Base-by-base conservation (phyloP, 2,113 vertebrate species). In the Melanotaenia duboulayi region DNA sequence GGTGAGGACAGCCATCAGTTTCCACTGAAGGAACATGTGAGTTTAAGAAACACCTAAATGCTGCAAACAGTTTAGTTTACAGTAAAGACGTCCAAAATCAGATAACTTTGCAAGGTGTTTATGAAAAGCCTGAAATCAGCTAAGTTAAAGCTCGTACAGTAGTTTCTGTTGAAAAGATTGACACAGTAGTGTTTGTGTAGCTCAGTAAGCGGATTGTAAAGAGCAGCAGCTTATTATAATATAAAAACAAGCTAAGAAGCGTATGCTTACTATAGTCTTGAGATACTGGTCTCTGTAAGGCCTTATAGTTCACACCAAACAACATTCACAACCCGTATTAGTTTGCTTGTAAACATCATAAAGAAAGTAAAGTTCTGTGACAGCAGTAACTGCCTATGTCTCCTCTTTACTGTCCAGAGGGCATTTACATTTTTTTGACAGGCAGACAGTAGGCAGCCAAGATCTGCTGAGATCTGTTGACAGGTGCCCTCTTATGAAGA, bases 381-480 rank as follows among this genome's bases (percentile, higher is more conserved):
- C 35, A 20, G 35, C 10, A 67, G 49, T 2, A 55, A 57, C 37
- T 23, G 52, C 28, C 14, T 32, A 54, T 14, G 32, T 57, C 28
- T 70, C 42, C 57, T 68, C 58, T 55, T 72, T 60, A 52, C 28
- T 28, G 65, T 71, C 63, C 22, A 67, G 58, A 74, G 65, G 74
- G 52, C 28, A 65, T 78, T 79, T 57, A 52, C 46, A 17, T 50
- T 71, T 72, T 62, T 77, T 48, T 61, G 80, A 84, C 79, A 73
- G 62, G 60, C 40, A 74, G 64, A 66, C 65, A 77, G 72, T 50
- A 50, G 40, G 44, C 55, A 56, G 76, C 63, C 32, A 54, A 78
- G 69, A 58, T 75, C 56, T 80, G 71, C 74, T 60, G 59, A 71
- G 69, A 71, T 83, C 77, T 87, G 81, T 70, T 78, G 65, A 82